phyloP scores from a whole-genome alignment of 2,888 invertebrate species.

The Nemapogon koenigi region DNA sequence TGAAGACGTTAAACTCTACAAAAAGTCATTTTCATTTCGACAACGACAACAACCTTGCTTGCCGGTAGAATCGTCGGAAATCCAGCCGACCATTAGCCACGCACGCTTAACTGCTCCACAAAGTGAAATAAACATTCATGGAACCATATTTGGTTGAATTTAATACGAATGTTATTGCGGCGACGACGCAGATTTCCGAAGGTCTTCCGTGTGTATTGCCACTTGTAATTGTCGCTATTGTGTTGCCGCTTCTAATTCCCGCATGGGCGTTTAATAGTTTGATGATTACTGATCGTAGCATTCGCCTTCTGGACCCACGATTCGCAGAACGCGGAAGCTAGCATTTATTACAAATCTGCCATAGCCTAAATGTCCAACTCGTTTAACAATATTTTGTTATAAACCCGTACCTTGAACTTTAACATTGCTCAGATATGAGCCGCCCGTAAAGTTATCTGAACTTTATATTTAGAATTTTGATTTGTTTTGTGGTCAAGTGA shows the following conservation, averaged over 20 bases:
- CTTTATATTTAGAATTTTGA: too few relatives aligned
- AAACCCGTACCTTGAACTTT: too few relatives aligned
- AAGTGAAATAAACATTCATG: constrained; percentile 6
- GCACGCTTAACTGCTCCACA: constrained; percentile 2
- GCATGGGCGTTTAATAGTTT: constrained; percentile 44
- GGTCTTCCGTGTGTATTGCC: constrained; percentile 16
- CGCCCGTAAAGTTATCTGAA: too few relatives aligned
- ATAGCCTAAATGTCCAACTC: too few relatives aligned
- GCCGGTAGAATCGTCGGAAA: constrained; percentile 3
- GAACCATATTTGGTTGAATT: constrained; percentile 8
- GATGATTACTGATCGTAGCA: constrained; percentile 24
- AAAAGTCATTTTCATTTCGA: constrained; percentile 9
- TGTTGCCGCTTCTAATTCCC: constrained; percentile 31
- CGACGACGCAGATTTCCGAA: constrained; percentile 16
- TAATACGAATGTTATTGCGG: constrained; percentile 4
- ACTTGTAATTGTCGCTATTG: constrained; percentile 29
- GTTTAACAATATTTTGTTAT: too few relatives aligned
- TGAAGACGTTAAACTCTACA: constrained; percentile 8
- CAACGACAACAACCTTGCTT: neutral
- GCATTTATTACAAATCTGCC: too few relatives aligned
- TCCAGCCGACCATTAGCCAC: constrained; percentile 5
- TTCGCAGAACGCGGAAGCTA: constrained; percentile 31
- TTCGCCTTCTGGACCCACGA: constrained; percentile 27
- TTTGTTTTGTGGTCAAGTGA: too few relatives aligned
- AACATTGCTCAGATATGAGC: too few relatives aligned